Conservation (phyloP, 2,797 vertebrate genomes). For the Manis javanica region DNA sequence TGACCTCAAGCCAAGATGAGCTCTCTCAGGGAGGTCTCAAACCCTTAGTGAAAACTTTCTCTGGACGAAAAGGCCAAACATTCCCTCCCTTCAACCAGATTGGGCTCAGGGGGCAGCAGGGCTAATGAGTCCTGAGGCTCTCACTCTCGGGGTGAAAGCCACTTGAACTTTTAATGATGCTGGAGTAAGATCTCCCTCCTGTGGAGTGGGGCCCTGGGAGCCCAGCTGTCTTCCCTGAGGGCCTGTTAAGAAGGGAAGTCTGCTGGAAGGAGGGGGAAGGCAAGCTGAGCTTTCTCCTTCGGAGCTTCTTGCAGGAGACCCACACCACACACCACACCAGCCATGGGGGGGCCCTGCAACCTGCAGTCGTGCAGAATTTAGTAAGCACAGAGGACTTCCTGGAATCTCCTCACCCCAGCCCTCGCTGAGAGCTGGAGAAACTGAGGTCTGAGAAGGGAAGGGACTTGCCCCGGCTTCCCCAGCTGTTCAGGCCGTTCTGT, state of each 20-base stretch:
- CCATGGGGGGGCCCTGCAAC: rapidly evolving
- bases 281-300: background rate
- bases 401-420: background rate
- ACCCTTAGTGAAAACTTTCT: constrained; percentile 24
- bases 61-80: background rate
- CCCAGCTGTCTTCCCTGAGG: background rate
- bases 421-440: constrained; percentile 13
- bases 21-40: background rate
- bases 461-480: background rate
- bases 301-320: background rate
- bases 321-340: background rate
- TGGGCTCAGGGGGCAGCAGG: constrained; percentile 5
- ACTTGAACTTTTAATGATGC: constrained; percentile 71
- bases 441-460: background rate
- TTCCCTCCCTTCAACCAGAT: constrained; percentile 41
- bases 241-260: background rate
- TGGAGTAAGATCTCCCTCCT: constrained; percentile 32
- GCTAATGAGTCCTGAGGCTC: constrained; percentile 36
- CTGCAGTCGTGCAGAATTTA: background rate
- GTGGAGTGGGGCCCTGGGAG: background rate
- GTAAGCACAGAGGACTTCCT: background rate
- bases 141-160: background rate
- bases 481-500: background rate
- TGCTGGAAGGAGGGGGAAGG: background rate
- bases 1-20: background rate